A percentile compares a stretch with the other conserved stretches of the same genome.
Evolutionary conservation across 2,797 vertebrate species (phyloP).

Genomic region (Orestias chungarensis): DNA sequence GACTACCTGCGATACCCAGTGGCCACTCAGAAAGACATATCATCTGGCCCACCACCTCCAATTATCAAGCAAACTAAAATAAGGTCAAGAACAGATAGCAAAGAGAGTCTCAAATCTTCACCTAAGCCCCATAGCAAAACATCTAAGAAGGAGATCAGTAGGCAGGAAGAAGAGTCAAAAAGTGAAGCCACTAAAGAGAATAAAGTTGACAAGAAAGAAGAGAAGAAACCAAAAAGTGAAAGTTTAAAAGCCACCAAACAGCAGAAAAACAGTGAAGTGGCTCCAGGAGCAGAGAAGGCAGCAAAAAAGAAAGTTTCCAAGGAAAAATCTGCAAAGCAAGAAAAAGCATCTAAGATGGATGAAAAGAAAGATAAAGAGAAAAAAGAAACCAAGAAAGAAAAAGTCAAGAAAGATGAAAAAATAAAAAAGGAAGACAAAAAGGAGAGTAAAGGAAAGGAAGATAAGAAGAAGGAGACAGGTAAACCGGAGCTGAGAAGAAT

Average conservation of each 20-base stretch:
- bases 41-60: constrained; percentile 84
- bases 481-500: constrained; percentile 91
- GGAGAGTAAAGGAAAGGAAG: constrained; percentile 88
- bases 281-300: constrained; percentile 82
- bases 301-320: constrained; percentile 92
- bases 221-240: constrained; percentile 87
- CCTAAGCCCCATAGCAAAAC: constrained; percentile 87
- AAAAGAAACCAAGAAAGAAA: constrained; percentile 92
- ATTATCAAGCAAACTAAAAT: constrained; percentile 94
- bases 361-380: constrained; percentile 99
- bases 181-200: constrained; percentile 86
- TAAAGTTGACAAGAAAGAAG: constrained; percentile 86
- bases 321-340: constrained; percentile 90
- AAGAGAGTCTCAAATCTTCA: constrained; percentile 95
- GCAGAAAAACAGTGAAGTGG: constrained; percentile 84
- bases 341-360: constrained; percentile 90
- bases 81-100: constrained; percentile 95
- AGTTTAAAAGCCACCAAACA: constrained; percentile 86
- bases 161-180: constrained; percentile 88
- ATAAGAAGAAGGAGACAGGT: constrained; percentile 89
- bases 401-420: constrained; percentile 79
- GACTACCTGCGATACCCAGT: constrained; percentile 96
- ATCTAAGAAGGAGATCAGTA: constrained; percentile 84
- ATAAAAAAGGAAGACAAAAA: constrained; percentile 92
- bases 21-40: constrained; percentile 94